A percentile compares a stretch with the other conserved stretches of the same genome.
Evolutionary conservation across 2,888 invertebrate genomes (phyloP).

Genomic region (Phyto melanocephala): DNA sequence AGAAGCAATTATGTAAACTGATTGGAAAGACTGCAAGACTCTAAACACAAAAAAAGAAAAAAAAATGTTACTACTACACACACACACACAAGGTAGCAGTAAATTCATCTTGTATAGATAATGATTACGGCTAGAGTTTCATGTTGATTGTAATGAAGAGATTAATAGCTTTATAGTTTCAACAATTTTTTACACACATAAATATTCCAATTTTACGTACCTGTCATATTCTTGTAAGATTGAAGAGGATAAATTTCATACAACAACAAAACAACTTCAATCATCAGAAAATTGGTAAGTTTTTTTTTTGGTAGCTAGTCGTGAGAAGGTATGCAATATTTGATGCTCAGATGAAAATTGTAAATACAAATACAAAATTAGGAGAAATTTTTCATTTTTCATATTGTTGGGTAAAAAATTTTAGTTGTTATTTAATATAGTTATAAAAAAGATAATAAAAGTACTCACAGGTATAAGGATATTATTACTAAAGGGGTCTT

Average conservation of each 20-base stretch:
- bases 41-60: background rate
- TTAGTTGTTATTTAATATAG: too few relatives aligned
- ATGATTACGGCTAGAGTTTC: background rate
- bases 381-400: too few relatives aligned
- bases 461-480: too few relatives aligned
- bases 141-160: background rate
- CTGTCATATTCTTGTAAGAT: background rate
- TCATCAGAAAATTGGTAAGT: background rate
- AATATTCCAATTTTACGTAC: background rate
- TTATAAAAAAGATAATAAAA: too few relatives aligned
- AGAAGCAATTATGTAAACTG: constrained; percentile 47
- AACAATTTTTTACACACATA: background rate
- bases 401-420: too few relatives aligned
- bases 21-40: constrained; percentile 8
- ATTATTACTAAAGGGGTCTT: too few relatives aligned
- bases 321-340: too few relatives aligned
- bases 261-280: background rate
- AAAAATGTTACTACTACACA: constrained; percentile 1
- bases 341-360: too few relatives aligned
- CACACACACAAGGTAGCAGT: background rate
- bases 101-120: background rate
- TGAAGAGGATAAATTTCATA: background rate
- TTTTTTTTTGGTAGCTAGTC: background rate
- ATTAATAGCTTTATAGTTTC: constrained; percentile 24
- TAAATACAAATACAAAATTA: too few relatives aligned